Percentiles rank a stretch among this genome's conserved stretches.
Conservation (phyloP, 1,140 invertebrate genomes). For the Scaptomyza montana region DNA sequence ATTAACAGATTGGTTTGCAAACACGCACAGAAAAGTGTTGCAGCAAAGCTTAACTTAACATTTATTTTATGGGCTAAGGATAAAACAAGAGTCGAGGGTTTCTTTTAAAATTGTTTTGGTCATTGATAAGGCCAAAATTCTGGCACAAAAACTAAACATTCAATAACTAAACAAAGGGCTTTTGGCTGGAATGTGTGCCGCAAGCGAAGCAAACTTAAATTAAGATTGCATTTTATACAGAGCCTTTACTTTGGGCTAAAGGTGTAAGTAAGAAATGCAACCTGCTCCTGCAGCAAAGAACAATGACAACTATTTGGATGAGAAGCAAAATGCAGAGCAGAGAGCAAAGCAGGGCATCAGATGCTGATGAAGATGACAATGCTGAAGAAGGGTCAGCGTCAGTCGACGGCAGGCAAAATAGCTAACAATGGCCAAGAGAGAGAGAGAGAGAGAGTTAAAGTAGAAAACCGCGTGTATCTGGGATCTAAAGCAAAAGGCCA, state of each 20-base stretch:
- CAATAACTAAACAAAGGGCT: not conserved
- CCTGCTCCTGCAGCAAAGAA: not conserved
- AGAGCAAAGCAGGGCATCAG: not conserved
- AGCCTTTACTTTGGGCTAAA: not conserved
- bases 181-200: not conserved
- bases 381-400: conserved; percentile 8
- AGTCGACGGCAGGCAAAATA: conserved; percentile 8
- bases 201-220: not conserved
- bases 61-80: too few relatives aligned
- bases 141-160: not conserved
- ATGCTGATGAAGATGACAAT: not conserved
- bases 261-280: conserved; percentile 5
- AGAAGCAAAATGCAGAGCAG: conserved; percentile 10
- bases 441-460: not conserved
- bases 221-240: not conserved
- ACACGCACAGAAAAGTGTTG: not conserved
- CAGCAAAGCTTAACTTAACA: not conserved
- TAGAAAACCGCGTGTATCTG: conserved; percentile 4
- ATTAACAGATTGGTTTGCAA: conserved; percentile 24
- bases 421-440: conserved; percentile 6
- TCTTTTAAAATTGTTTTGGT: not conserved
- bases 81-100: too few relatives aligned
- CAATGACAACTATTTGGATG: conserved; percentile 35
- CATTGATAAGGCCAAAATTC: not conserved
- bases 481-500: conserved; percentile 41